phyloP scores from a whole-genome alignment of 2,888 invertebrate species.

The Eurytoma adleriae region DNA sequence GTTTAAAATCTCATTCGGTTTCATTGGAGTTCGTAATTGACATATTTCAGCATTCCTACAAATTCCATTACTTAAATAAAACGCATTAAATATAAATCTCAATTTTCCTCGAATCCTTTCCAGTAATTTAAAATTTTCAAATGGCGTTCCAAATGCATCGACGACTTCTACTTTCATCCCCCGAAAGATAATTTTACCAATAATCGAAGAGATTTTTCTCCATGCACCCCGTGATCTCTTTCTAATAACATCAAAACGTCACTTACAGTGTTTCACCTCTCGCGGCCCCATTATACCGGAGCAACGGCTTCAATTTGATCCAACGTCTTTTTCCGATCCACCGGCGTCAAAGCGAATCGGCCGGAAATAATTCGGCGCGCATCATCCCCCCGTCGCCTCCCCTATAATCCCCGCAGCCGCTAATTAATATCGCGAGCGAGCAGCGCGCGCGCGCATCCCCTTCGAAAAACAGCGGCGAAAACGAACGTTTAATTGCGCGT shows the following conservation, averaged over 20 bases:
- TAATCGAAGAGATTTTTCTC: not conserved
- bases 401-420: too few relatives aligned
- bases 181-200: conserved; percentile 17
- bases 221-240: not conserved
- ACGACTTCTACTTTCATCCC: not conserved
- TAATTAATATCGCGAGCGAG: not conserved
- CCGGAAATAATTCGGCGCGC: too few relatives aligned
- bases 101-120: not conserved
- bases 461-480: not conserved
- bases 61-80: conserved; percentile 28
- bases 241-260: not conserved
- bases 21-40: not conserved
- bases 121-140: conserved; percentile 1
- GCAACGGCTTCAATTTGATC: not conserved
- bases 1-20: not conserved
- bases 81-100: conserved; percentile 29
- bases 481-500: conserved; percentile 10
- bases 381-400: not conserved
- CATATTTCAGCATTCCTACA: not conserved
- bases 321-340: not conserved
- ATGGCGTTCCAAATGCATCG: not conserved
- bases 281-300: not conserved
- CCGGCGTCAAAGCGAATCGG: not conserved
- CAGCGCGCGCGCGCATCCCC: too few relatives aligned
- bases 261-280: not conserved